Evolutionary conservation across 2,113 vertebrate genomes (phyloP), one percentile per base, ranked within the genome.

Genomic region (Heterocephalus glaber): DNA sequence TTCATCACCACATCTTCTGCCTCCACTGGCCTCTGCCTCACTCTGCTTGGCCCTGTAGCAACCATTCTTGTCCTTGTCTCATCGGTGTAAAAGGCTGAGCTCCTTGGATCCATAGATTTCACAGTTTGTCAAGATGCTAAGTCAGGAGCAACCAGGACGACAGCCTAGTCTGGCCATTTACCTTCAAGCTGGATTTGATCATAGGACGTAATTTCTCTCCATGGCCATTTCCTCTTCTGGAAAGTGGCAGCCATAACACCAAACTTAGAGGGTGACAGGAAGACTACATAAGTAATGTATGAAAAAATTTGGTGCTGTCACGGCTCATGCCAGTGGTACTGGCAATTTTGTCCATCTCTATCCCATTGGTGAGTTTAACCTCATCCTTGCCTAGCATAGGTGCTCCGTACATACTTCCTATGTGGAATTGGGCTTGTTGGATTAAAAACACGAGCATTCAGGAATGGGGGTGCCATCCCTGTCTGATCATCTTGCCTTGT

Each of bases 1-100:
- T 12, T 2, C 33, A n/a, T 0, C 3, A 26, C 44, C 24, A 26
- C 2, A 2, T 9, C 5, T 1, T 17, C 3, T 35, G 17, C 56
- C 66, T 44, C 80, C 24, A 0, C 28, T 1, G 22, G 5, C 5
- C 19, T 14, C 12, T 52, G 1, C 2, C 20, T 89, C 28, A 35
- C 41, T 47, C n/a, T 24, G 24, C 10, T 26, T 9, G 26, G 24
- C 41, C n/a, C 68, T 41, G 22, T 63, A 60, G 6, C 30, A 19
- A 11, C 16, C 11, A 4, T 47, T 35, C 68, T 58, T 11, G 0
- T 49, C 35, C 49, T 86, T 83, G 63, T 26, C 52, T 83, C 7
- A 14, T 26, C 20, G 5, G 47, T 17, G 14, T 11, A 26, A 12
- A 74, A 90, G 14, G 38, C 49, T 80, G 26, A 56, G 33, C 2